Base-by-base conservation (phyloP, 92 coral and sea anemone species). In the Palythoa heliodiscus region DNA sequence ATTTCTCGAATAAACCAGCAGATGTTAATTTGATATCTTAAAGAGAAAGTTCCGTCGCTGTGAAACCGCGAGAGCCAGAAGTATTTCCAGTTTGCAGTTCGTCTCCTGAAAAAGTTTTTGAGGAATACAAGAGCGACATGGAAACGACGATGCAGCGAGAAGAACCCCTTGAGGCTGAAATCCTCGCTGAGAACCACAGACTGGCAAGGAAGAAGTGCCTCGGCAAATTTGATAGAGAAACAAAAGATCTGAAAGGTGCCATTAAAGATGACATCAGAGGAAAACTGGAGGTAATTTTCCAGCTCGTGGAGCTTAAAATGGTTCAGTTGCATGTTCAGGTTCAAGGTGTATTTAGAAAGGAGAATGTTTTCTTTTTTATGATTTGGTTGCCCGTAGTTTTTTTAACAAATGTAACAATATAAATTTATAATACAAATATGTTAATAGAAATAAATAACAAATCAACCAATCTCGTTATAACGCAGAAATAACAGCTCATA, bases 211-310 rank as follows among this genome's bases (percentile, higher is more conserved):
- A 29, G 17, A 64, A 61, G 3, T 52, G 55, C 19, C 43, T 79
- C 47, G 22, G 24, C 11, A 37, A 13, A 16, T 79, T 79, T 43
- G 84, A 79, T 35, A 64, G n/a, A 67, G 84, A 79, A 16, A 67
- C 72, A 13, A 7, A 3, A 4, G 19, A 22, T 43, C 73, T 40
- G 2, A 79, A 5, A 17, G 73, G 84, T 63, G 71, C 40, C 40
- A 25, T 64, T 19, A 79, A 17, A n/a, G 52, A 79, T 13, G 84
- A 79, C 16, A 79, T 79, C 1, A 63, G 84, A 35, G 73, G 29
- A 69, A 79, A 64, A 64, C 38, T 79, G 19, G 73, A 79, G 84
- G 84, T 79, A 39, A 61, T 19, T 16, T 52, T 20, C 48, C 35
- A 35, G 0, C 12, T 38, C 3, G 20, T 10, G 11, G 14, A 17